These are phyloP conservation scores for Punctoribates punctum DNA, from an alignment of 2,888 invertebrate genomes.

Conservation along the genomic window DNA sequence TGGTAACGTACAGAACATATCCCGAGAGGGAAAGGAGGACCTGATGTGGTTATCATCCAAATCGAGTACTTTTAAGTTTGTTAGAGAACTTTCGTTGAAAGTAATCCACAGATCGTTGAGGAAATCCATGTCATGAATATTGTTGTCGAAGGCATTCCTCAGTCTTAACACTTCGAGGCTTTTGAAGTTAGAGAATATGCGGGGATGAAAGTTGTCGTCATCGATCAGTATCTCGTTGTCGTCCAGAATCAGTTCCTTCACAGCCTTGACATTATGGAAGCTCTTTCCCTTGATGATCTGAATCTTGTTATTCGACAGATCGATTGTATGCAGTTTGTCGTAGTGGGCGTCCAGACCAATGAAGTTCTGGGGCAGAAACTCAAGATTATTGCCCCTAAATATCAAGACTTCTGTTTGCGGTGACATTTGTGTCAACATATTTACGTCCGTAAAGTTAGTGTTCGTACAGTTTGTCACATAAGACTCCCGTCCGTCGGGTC, in stretches of 20 bases:
- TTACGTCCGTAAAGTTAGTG: conserved; percentile 60
- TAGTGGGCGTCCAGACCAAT: conserved; percentile 64
- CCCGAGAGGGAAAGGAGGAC: conserved; percentile 61
- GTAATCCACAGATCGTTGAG: conserved; percentile 57
- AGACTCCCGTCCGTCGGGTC: conserved; percentile 49
- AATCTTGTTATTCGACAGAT: conserved; percentile 70
- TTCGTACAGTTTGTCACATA: conserved; percentile 66
- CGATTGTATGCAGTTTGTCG: conserved; percentile 61
- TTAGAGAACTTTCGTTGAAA: conserved; percentile 63
- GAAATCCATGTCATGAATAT: conserved; percentile 49
- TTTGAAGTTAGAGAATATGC: conserved; percentile 57
- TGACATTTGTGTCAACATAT: conserved; percentile 63
- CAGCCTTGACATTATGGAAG: conserved; percentile 68
- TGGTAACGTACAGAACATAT: conserved; percentile 68
- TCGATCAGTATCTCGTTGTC: conserved; percentile 67
- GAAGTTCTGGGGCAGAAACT: conserved; percentile 65
- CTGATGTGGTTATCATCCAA: conserved; percentile 70
- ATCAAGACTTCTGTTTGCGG: conserved; percentile 64
- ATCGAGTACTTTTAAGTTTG: conserved; percentile 66
- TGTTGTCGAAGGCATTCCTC: conserved; percentile 65
- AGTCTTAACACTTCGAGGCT: conserved; percentile 67
- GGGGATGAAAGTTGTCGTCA: conserved; percentile 55
- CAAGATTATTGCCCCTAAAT: conserved; percentile 67
- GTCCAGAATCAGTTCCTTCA: conserved; percentile 66
- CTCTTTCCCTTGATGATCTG: conserved; percentile 68